Conservation (phyloP, 2,797 vertebrate genomes). For the Eulemur coronatus region DNA sequence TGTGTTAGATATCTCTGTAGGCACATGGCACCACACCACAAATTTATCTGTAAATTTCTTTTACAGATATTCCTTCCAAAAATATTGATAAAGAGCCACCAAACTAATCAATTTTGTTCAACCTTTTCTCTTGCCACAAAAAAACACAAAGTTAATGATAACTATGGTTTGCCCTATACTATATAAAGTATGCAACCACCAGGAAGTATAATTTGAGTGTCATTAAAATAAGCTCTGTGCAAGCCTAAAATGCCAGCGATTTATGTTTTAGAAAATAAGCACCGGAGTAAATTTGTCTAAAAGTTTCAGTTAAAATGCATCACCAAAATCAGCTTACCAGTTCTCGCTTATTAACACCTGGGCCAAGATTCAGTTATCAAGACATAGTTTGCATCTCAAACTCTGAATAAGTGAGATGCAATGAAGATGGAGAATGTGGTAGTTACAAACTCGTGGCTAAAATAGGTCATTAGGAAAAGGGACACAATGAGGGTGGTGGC, state of each 20-base stretch:
- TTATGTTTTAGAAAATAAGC: background rate
- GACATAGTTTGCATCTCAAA: background rate
- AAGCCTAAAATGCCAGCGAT: background rate
- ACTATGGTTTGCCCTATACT: background rate
- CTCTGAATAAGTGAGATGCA: background rate
- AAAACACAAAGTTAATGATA: background rate
- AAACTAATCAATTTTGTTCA: background rate
- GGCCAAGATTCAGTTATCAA: background rate
- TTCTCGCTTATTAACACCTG: background rate
- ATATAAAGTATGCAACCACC: background rate
- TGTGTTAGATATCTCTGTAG: background rate
- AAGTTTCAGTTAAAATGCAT: background rate
- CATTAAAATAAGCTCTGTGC: background rate
- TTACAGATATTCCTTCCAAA: background rate
- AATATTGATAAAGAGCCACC: background rate
- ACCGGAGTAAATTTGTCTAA: background rate
- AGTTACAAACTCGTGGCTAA: background rate
- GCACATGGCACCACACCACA: background rate
- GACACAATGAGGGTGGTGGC: background rate
- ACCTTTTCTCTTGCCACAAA: constrained; percentile 20
- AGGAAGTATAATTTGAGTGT: background rate
- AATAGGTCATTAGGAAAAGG: background rate
- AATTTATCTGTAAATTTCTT: background rate
- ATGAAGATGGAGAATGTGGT: background rate
- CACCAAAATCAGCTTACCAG: background rate